Conservation (phyloP, 1,140 invertebrate genomes). For the Hermetia illucens region DNA sequence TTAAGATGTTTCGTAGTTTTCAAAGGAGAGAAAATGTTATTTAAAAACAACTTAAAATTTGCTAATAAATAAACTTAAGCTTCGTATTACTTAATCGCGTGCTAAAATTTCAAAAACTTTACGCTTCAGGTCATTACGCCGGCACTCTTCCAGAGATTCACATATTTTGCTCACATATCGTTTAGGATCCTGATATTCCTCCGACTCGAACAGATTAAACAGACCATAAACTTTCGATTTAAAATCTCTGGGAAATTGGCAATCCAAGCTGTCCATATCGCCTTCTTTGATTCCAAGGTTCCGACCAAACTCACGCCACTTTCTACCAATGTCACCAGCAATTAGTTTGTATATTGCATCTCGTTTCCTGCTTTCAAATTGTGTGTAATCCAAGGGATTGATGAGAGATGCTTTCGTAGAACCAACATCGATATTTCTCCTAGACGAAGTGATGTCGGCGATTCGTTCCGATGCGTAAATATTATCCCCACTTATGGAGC, state of each 20-base stretch:
- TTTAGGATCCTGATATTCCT: conserved; percentile 18
- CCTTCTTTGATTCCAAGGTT: conserved; percentile 30
- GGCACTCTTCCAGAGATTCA: conserved; percentile 13
- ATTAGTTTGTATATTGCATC: conserved; percentile 17
- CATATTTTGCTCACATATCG: conserved; percentile 15
- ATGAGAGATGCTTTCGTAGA: conserved; percentile 11
- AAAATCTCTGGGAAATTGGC: conserved; percentile 16
- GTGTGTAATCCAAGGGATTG: neutral
- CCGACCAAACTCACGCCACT: conserved; percentile 36
- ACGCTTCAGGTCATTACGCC: conserved; percentile 20
- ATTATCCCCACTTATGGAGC: too few relatives aligned
- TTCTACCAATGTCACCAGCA: conserved; percentile 30
- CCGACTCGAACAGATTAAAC: conserved; percentile 18
- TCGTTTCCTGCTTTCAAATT: conserved; percentile 16
- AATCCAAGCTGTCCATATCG: conserved; percentile 32
- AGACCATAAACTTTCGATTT: conserved; percentile 17
- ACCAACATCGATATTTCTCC: neutral
- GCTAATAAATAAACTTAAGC: too few relatives aligned
- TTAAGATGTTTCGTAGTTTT: too few relatives aligned
- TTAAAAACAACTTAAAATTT: too few relatives aligned
- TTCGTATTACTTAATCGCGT: too few relatives aligned
- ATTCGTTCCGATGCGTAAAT: too few relatives aligned
- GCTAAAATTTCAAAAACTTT: conserved; percentile 23
- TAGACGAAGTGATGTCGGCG: too few relatives aligned
- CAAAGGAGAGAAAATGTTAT: too few relatives aligned